phyloP scores from a whole-genome alignment of 2,113 vertebrate species.

The Lethenteron reissneri region DNA sequence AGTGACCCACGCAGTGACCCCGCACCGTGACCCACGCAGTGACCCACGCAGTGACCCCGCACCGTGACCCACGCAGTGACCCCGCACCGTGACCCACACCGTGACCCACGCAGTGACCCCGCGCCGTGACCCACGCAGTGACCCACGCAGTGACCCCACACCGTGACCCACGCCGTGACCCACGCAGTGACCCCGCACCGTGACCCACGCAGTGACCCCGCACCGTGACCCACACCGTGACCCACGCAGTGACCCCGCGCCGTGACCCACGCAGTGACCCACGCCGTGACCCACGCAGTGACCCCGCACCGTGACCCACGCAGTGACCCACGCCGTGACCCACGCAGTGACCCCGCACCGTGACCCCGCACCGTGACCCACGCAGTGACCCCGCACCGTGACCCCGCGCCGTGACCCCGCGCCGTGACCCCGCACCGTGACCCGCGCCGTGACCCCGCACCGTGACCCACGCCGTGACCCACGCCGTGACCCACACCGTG shows the following conservation, averaged over 20 bases:
- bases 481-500: conserved; percentile 15
- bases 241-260: background rate
- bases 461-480: too few relatives aligned
- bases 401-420: background rate
- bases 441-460: conserved; percentile 14
- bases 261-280: background rate
- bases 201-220: background rate
- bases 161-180: background rate
- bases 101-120: too few relatives aligned
- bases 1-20: conserved; percentile 20
- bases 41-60: conserved; percentile 21
- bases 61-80: background rate
- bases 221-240: conserved; percentile 16
- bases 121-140: too few relatives aligned
- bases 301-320: background rate
- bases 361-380: background rate
- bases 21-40: too few relatives aligned
- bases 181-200: conserved; percentile 21
- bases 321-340: too few relatives aligned
- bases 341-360: background rate
- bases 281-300: conserved; percentile 20
- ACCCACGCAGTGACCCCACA: conserved; percentile 21
- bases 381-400: conserved; percentile 20
- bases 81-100: too few relatives aligned
- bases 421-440: background rate